These are phyloP conservation scores for Indri indri DNA, from an alignment of 2,113 vertebrate genomes.

Conservation along the genomic window DNA sequence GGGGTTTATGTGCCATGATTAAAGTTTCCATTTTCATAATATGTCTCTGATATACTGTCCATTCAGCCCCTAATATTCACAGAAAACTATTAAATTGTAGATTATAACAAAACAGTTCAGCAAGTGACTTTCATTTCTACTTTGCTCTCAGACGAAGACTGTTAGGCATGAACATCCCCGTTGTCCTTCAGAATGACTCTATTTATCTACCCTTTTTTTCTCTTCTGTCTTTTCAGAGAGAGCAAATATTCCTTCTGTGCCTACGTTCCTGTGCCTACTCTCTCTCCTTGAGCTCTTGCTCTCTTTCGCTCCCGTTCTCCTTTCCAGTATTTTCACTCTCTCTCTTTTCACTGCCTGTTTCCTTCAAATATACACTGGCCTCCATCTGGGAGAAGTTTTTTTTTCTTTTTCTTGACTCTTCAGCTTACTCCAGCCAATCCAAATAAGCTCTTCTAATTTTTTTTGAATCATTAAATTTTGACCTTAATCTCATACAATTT, in stretches of 20 bases:
- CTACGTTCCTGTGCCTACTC: neutral
- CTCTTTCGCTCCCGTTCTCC: neutral
- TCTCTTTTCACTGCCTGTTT: neutral
- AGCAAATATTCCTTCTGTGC: neutral
- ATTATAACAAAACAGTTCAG: neutral
- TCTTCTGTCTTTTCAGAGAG: neutral
- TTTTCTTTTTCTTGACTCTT: neutral
- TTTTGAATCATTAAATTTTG: neutral
- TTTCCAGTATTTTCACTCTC: neutral
- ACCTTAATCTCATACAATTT: neutral
- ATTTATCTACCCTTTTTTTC: neutral
- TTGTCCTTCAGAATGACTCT: neutral
- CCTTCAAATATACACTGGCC: neutral
- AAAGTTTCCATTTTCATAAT: constrained; percentile 65
- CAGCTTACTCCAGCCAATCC: neutral
- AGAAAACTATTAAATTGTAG: constrained; percentile 40
- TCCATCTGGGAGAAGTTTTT: neutral
- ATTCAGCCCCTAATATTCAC: neutral
- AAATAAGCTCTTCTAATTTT: neutral
- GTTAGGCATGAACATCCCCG: neutral
- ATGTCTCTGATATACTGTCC: constrained; percentile 9
- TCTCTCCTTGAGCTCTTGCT: neutral
- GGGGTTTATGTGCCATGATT: constrained; percentile 66
- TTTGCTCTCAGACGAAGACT: neutral
- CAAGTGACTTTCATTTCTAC: neutral